Percentiles rank a stretch among this genome's conserved stretches.
Conservation (phyloP, 2,113 vertebrate species). For the Pelusios castaneus region DNA sequence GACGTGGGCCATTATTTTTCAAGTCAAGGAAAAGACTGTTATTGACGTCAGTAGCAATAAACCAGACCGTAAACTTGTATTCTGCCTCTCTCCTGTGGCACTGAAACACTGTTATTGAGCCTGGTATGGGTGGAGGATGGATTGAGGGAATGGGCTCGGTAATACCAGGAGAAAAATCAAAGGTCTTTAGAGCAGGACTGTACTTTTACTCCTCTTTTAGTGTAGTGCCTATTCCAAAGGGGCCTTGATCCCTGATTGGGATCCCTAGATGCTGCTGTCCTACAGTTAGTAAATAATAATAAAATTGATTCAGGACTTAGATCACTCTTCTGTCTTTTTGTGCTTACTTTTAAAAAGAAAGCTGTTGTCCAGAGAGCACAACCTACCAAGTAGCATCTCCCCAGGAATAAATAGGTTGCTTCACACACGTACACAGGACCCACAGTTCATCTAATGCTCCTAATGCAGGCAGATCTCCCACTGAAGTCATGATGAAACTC, state of each 20-base stretch:
- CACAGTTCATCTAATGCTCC: neutral
- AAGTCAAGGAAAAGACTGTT: neutral
- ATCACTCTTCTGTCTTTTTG: neutral
- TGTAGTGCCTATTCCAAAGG: neutral
- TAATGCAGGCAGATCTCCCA: neutral
- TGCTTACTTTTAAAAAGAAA: neutral
- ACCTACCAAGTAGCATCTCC: neutral
- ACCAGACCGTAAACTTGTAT: neutral
- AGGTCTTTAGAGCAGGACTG: neutral
- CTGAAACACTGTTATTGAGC: neutral
- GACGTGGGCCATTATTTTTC: neutral
- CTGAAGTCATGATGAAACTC: neutral
- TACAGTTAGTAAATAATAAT: neutral
- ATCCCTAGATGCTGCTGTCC: neutral
- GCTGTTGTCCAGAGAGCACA: neutral
- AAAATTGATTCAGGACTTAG: neutral
- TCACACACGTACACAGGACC: neutral
- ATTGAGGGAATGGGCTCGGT: neutral
- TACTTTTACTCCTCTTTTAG: neutral
- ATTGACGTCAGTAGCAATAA: neutral
- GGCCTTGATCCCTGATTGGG: neutral
- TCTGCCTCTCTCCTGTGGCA: neutral
- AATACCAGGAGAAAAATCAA: neutral
- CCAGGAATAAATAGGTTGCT: neutral
- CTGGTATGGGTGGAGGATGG: neutral